Percentiles rank a stretch among this genome's conserved stretches.
phyloP scores from a whole-genome alignment of 2,113 vertebrate genomes.

The Sterrhoptilus dennistouni region DNA sequence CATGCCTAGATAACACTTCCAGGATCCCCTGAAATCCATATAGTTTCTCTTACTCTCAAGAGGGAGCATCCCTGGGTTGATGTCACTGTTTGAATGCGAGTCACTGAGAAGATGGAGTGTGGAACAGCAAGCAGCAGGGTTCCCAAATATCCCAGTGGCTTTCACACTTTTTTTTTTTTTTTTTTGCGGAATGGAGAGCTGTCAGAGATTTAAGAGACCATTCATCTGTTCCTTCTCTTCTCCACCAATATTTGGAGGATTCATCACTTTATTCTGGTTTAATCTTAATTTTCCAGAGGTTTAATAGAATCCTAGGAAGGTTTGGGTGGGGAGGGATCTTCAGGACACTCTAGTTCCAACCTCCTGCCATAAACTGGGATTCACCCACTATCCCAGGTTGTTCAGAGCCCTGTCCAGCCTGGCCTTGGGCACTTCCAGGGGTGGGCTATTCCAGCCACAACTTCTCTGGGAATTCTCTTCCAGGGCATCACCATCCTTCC shows the following conservation, averaged over 20 bases:
- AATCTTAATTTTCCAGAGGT: not conserved
- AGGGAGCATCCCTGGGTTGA: not conserved
- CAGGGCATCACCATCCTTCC: not conserved
- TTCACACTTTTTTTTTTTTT: not conserved
- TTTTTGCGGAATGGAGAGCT: not conserved
- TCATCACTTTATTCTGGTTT: not conserved
- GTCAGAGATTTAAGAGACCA: not conserved
- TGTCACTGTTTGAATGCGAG: not conserved
- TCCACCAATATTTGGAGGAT: not conserved
- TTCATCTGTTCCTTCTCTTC: not conserved
- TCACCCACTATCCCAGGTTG: not conserved
- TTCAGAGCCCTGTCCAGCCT: not conserved
- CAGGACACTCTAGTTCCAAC: accelerated
- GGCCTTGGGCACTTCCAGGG: not conserved
- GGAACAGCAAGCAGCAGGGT: not conserved
- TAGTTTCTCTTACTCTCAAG: not conserved
- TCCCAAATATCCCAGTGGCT: not conserved
- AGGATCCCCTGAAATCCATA: too few relatives aligned
- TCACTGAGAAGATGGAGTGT: not conserved
- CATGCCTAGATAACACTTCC: not conserved
- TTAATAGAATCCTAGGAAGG: not conserved
- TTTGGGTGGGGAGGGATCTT: not conserved
- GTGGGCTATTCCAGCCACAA: not conserved
- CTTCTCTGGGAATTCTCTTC: not conserved
- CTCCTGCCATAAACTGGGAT: not conserved